phyloP scores from a whole-genome alignment of 1,140 invertebrate genomes.

The Pseudomyrmex flavicornis region DNA sequence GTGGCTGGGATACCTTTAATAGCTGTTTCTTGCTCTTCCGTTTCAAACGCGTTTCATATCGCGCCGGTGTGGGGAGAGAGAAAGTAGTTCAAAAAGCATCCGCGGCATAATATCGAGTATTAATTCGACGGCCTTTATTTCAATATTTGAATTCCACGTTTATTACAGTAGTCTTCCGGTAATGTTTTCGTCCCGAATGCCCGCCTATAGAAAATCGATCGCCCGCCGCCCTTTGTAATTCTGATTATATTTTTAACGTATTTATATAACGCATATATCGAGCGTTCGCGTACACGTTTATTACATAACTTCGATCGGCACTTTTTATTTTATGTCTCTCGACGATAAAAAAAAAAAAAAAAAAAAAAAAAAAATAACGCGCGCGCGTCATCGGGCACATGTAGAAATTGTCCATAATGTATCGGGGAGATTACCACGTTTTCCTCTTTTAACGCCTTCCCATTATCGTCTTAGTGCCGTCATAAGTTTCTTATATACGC shows the following conservation, averaged over 20 bases:
- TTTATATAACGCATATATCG: no score
- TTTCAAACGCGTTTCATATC: constrained; percentile 46
- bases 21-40: constrained; percentile 59
- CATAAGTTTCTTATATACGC: constrained; percentile 18
- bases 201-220: constrained; percentile 27
- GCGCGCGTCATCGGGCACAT: not conserved
- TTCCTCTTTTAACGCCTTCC: not conserved
- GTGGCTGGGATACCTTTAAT: constrained; percentile 59
- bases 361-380: no score
- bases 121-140: constrained; percentile 54
- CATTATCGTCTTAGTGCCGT: constrained; percentile 12
- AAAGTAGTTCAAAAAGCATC: constrained; percentile 54
- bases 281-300: no score
- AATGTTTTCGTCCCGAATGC: constrained; percentile 39
- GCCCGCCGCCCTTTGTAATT: not conserved
- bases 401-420: not conserved
- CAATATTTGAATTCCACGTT: constrained; percentile 59
- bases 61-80: constrained; percentile 2
- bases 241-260: not conserved
- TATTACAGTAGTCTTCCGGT: constrained; percentile 48
- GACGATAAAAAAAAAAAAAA: no score
- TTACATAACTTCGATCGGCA: no score
- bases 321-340: no score
- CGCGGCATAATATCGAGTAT: constrained; percentile 51
- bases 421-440: not conserved